Base-by-base conservation (phyloP, 2,113 vertebrate genomes). In the Megalops atlanticus region DNA sequence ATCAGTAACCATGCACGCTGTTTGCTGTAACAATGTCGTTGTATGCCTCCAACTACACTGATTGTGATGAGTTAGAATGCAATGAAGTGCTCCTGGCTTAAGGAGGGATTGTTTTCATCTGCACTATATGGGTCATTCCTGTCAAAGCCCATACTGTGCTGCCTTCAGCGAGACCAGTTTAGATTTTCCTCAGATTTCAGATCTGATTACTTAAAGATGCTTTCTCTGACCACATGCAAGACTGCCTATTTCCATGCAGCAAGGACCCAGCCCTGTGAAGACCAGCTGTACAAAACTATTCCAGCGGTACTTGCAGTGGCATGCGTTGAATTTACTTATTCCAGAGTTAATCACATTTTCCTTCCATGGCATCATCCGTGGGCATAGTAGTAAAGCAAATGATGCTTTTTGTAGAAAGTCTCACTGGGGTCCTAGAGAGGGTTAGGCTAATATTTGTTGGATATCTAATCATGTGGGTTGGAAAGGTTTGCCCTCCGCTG, bases 131-230 rank as follows among this genome's bases (percentile, higher is more conserved):
- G 75, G 77, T 75, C 14, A 15, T 76, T 41, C 38, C 64, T 35
- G 38, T 58, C 80, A 47, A 31, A 15, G 38, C n/a, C 40, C 38
- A 18, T 52, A 43, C 35, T 45, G 45, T 43, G 7, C 4, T 38
- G 76, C 58, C 78, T 74, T 33, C 39, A 47, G 40, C 77, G 27
- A 39, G 82, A 80, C 6, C 18, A 31, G 81, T 84, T 74, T 54
- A 79, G 15, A n/a, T 75, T 84, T 84, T 77, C 68, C 74, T 54
- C 69, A 81, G 35, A 84, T 82, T 86, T 86, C 80, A 86, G 69
- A 82, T 81, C 49, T 74, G 79, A 88, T 86, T 82, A 80, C 73
- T 84, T 79, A 72, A 87, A 80, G 21, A 85, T 52, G 80, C 80
- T 82, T 24, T 18, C 31, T 69, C 54, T 35, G 74, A 76, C 80